phyloP scores from a whole-genome alignment of 92 coral and sea anemone genomes.

The Zoanthus gigantus region DNA sequence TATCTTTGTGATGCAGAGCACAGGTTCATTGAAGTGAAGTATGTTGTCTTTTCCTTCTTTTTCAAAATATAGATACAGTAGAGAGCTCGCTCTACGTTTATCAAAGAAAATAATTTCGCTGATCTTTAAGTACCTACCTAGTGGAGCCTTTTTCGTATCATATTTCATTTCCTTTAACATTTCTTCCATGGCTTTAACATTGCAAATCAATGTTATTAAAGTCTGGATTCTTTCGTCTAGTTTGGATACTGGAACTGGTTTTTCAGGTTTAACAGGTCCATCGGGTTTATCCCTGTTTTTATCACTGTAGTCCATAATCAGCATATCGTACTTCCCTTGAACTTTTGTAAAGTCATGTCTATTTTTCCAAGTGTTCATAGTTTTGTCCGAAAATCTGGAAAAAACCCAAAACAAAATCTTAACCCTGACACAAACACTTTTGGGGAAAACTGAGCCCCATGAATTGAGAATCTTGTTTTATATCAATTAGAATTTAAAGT shows the following conservation, averaged over 20 bases:
- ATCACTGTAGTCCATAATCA: slow-evolving; percentile 95
- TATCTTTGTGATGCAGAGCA: background rate
- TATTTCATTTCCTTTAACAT: slow-evolving; percentile 96
- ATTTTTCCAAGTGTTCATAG: slow-evolving; percentile 91
- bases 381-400: slow-evolving; percentile 86
- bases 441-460: too few relatives aligned
- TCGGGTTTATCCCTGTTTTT: slow-evolving; percentile 80
- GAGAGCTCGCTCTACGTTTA: background rate
- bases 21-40: too few relatives aligned
- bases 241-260: slow-evolving; percentile 76
- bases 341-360: slow-evolving; percentile 80
- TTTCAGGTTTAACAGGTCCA: slow-evolving; percentile 85
- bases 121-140: slow-evolving; percentile 69
- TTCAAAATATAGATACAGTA: too few relatives aligned
- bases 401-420: background rate
- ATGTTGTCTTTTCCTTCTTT: background rate
- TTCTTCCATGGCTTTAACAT: slow-evolving; percentile 95
- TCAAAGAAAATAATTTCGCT: background rate
- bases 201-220: slow-evolving; percentile 89
- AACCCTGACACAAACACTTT: too few relatives aligned
- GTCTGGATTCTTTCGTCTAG: slow-evolving; percentile 84
- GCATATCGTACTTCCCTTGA: slow-evolving; percentile 89
- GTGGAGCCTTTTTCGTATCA: slow-evolving; percentile 94
- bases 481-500: too few relatives aligned
- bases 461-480: too few relatives aligned